Conservation (phyloP, 2,113 vertebrate genomes). For the Macrotis lagotis region DNA sequence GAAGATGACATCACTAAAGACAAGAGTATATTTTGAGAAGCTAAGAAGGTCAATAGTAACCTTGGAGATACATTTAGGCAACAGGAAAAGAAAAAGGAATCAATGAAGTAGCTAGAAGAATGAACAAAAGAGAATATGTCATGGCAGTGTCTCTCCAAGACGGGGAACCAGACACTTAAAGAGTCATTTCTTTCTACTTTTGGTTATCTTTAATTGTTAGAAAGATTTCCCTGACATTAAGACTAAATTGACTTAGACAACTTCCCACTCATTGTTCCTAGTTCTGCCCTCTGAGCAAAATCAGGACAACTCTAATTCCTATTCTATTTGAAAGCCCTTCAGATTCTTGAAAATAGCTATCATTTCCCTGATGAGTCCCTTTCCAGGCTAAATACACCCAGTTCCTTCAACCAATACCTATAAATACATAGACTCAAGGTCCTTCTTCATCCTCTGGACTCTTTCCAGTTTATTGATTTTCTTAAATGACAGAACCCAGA, state of each 20-base stretch:
- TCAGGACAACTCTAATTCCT: background rate
- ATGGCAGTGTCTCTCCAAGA: background rate
- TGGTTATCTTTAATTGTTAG: background rate
- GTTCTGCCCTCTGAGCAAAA: background rate
- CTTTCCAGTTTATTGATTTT: background rate
- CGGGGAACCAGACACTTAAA: background rate
- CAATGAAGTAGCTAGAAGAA: background rate
- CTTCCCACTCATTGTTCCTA: background rate
- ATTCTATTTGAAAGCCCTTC: background rate
- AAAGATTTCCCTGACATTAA: background rate
- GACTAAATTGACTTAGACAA: too few species aligned
- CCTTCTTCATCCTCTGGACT: background rate
- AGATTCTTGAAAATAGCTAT: background rate
- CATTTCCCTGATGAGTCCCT: background rate
- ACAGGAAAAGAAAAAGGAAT: background rate
- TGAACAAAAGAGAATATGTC: background rate
- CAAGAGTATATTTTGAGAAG: background rate
- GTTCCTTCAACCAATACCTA: background rate
- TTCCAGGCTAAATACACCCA: background rate
- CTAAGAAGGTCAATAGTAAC: background rate
- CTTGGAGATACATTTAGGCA: background rate
- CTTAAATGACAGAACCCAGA: background rate
- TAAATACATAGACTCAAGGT: background rate
- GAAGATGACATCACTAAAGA: background rate
- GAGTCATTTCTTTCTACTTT: background rate